Percentiles rank a stretch among this genome's conserved stretches.
These are phyloP conservation scores for Ginglymostoma cirratum DNA, from an alignment of 2,113 vertebrate genomes.

Conservation along the genomic window DNA sequence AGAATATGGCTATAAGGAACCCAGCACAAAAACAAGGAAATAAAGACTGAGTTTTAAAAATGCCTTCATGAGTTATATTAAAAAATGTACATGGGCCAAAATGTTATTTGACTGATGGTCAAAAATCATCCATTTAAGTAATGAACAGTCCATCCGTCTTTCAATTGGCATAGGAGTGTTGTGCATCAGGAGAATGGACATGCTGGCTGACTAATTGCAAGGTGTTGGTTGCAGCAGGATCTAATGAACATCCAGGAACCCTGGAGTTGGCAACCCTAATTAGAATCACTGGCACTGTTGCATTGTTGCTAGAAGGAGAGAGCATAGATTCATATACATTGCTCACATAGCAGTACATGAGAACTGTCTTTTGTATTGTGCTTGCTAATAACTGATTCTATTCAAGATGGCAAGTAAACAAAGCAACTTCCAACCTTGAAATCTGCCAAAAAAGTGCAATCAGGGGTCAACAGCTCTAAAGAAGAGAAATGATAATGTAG, in stretches of 20 bases:
- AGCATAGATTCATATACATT: background rate
- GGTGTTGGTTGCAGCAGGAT: background rate
- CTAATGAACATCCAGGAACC: background rate
- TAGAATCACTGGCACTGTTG: background rate
- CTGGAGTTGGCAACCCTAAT: background rate
- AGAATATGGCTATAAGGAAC: background rate
- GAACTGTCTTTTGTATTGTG: background rate
- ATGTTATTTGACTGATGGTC: background rate
- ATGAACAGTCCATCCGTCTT: background rate
- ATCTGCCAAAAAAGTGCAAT: background rate
- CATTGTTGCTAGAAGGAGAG: background rate
- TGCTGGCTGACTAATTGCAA: background rate
- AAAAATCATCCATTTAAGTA: background rate
- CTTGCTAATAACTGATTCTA: background rate
- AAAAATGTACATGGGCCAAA: background rate
- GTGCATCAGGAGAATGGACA: background rate
- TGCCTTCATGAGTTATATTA: background rate
- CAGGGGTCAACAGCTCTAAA: background rate
- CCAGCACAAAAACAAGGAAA: background rate
- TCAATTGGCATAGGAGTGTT: background rate
- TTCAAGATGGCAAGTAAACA: background rate
- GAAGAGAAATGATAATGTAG: too few species aligned
- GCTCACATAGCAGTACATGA: background rate
- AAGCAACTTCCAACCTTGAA: background rate
- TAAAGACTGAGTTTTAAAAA: background rate